phyloP scores from a whole-genome alignment of 1,140 invertebrate genomes.

The Nymphalis io region DNA sequence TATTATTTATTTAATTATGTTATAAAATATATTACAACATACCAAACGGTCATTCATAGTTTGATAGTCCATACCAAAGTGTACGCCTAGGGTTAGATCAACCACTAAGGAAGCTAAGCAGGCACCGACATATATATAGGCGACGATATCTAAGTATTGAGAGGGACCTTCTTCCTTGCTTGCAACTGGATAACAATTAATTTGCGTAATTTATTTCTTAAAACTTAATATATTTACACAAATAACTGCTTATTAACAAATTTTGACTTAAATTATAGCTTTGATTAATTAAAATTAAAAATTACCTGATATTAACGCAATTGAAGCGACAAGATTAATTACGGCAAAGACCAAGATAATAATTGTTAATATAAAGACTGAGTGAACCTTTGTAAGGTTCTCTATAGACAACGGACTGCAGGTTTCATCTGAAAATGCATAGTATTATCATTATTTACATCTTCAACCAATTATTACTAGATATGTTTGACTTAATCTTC shows the following conservation, averaged over 20 bases:
- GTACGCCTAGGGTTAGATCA: constrained; percentile 46
- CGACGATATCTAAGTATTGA: constrained; percentile 35
- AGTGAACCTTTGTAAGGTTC: constrained; percentile 37
- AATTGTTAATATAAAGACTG: constrained; percentile 46
- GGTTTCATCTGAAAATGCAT: constrained; percentile 41
- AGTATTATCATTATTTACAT: not conserved
- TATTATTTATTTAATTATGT: no score
- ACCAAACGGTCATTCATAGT: constrained; percentile 43
- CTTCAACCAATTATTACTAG: no score
- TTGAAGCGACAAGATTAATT: constrained; percentile 38
- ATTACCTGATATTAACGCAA: constrained; percentile 45
- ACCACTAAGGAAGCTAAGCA: constrained; percentile 42
- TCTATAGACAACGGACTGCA: constrained; percentile 22
- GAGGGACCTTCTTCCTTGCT: constrained; percentile 7
- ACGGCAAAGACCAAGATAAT: constrained; percentile 43
- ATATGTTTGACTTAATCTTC: no score
- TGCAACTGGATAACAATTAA: constrained; percentile 33
- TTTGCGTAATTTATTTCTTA: not conserved
- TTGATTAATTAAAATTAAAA: constrained; percentile 1
- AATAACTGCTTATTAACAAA: not conserved
- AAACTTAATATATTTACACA: not conserved
- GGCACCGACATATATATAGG: constrained; percentile 40
- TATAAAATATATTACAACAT: constrained; percentile 27
- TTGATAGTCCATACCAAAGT: constrained; percentile 53
- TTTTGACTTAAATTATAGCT: constrained; percentile 19